Conservation (phyloP, 2,888 invertebrate species). For the Athripsodes cinereus region DNA sequence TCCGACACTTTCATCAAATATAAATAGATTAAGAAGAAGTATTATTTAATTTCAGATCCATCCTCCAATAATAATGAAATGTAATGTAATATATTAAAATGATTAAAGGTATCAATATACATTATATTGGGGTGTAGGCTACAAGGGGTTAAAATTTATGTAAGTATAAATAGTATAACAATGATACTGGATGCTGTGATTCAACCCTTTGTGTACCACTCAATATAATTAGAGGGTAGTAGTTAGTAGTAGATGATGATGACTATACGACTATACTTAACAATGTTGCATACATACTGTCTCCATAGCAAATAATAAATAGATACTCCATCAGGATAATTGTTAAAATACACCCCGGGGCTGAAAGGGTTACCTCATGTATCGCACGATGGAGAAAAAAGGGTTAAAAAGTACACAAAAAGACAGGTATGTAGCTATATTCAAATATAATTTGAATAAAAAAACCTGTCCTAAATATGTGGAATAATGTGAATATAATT, state of each 20-base stretch:
- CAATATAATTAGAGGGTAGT: conserved; percentile 6
- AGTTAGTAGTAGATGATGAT: too few relatives aligned
- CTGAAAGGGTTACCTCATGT: neutral
- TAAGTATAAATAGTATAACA: neutral
- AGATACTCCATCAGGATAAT: conserved; percentile 24
- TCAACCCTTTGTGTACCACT: conserved; percentile 14
- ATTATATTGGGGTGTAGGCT: neutral
- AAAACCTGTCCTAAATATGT: too few relatives aligned
- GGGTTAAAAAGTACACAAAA: too few relatives aligned
- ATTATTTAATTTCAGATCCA: neutral
- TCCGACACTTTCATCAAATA: too few relatives aligned
- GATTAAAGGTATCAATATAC: neutral
- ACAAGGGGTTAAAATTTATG: neutral
- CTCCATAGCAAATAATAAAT: conserved; percentile 6
- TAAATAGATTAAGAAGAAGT: too few relatives aligned
- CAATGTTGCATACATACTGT: too few relatives aligned
- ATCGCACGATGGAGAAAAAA: neutral
- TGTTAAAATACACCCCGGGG: conserved; percentile 17
- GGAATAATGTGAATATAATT: too few relatives aligned
- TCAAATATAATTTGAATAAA: too few relatives aligned
- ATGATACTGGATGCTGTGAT: neutral
- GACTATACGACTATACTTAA: too few relatives aligned
- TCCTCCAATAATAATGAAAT: neutral
- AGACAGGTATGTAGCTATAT: too few relatives aligned
- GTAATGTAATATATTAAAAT: neutral